phyloP scores from a whole-genome alignment of 1,140 invertebrate genomes.

The Paraescarpia echinospica region DNA sequence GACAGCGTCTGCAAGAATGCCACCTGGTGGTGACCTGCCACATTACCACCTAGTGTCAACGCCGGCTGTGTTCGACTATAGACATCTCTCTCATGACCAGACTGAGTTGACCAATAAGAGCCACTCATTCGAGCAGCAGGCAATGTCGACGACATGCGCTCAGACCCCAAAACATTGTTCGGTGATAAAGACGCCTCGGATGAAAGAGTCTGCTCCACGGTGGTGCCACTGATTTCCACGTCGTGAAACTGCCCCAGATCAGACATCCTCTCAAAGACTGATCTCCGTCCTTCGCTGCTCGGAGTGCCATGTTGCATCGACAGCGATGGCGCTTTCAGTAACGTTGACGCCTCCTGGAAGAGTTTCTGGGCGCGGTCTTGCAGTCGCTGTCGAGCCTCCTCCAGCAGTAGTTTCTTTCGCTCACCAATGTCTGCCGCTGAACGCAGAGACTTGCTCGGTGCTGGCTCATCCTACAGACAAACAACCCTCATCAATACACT shows the following conservation, averaged over 20 bases:
- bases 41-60: neutral
- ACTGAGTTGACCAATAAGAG: neutral
- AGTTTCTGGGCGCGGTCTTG: neutral
- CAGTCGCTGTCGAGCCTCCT: neutral
- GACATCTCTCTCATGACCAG: neutral
- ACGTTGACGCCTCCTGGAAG: neutral
- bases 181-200: neutral
- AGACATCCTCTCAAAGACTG: neutral
- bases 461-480: neutral
- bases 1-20: neutral
- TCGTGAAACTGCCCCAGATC: neutral
- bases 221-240: neutral
- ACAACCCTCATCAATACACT: neutral
- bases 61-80: neutral
- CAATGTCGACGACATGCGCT: neutral
- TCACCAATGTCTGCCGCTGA: neutral
- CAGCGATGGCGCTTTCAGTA: neutral
- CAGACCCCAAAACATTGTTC: neutral
- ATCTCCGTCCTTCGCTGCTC: neutral
- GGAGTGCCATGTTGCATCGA: neutral
- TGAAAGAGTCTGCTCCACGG: neutral
- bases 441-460: neutral
- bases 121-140: neutral
- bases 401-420: neutral
- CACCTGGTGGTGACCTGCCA: neutral